A percentile compares a stretch with the other conserved stretches of the same genome.
Evolutionary conservation across 2,888 invertebrate genomes (phyloP).

Genomic region (Drosophila borborema): DNA sequence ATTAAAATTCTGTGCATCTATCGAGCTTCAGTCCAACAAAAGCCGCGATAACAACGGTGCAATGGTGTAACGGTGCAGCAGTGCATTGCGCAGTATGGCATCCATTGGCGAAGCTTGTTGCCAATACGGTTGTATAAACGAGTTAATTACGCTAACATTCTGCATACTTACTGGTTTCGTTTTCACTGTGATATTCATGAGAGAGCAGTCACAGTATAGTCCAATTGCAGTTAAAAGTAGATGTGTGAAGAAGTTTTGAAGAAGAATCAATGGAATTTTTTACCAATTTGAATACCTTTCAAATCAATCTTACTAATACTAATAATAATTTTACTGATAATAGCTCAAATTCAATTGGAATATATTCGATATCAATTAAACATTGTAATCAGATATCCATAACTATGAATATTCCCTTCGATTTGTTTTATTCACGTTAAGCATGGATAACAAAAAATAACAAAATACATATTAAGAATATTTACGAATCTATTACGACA

Average conservation of each 20-base stretch:
- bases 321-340: no score
- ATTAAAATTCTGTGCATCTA: slow-evolving; percentile 32
- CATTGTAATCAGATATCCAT: no score
- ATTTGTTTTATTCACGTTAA: no score
- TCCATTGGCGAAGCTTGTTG: background rate
- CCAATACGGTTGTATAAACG: background rate
- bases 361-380: no score
- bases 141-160: slow-evolving; percentile 7
- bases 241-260: background rate
- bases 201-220: background rate
- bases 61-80: no score
- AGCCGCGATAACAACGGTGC: slow-evolving; percentile 19
- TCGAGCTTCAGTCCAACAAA: slow-evolving; percentile 10
- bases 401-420: no score
- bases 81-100: background rate
- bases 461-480: no score
- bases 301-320: no score
- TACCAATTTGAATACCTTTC: no score
- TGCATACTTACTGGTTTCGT: background rate
- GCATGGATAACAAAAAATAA: background rate
- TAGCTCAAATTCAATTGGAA: no score
- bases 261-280: background rate
- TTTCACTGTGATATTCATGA: background rate
- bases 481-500: no score
- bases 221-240: background rate